Evolutionary conservation across 2,797 vertebrate species (phyloP), one percentile per base, ranked within the genome.

Genomic region (Malacoraja senta): DNA sequence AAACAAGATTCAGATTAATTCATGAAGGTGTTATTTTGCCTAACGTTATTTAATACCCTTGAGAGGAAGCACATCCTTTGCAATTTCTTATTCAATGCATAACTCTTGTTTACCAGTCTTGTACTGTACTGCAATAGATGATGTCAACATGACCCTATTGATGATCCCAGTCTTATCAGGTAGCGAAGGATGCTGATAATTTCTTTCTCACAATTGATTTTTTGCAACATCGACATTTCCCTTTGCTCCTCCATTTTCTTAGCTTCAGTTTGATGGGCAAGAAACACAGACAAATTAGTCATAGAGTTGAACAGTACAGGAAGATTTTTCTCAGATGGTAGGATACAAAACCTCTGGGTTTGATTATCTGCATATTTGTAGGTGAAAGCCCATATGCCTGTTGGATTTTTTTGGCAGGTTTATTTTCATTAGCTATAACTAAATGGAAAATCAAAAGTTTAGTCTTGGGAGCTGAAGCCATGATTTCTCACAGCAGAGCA

Each of bases 111-210:
- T 91, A 72, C 35, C 65, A 32, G 3, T 65, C 12, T 35, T 29
- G 90, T 1, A 91, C 32, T 29, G 90, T 1, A 91, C 32, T 74
- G 38, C 90, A 86, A 86, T 29, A 74, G 90, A 9, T 24, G 9
- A 74, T 38, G 90, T 91, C 90, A 91, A 38, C 35, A 71, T 71
- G 71, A 91, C 90, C 90, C 24, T 91, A 44, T 71, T 38, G 88
- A 44, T 72, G 90, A 91, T 72, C 35, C 38, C 32, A 44, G 68
- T 91, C 90, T 91, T 74, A 91, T 91, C 35, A 2, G 61, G 58
- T n/a, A 63, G 29, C 19, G 83, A 65, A 86, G 61, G n/a, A 65
- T 74, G 68, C 35, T 72, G 68, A 91, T 91, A 91, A 21, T 74
- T 83, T 26, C 3, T 53, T 91, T 74, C 72, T 74, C 68, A 53